A percentile compares a stretch with the other conserved stretches of the same genome.
Conservation (phyloP, 2,797 vertebrate species). For the Protonibea diacanthus region DNA sequence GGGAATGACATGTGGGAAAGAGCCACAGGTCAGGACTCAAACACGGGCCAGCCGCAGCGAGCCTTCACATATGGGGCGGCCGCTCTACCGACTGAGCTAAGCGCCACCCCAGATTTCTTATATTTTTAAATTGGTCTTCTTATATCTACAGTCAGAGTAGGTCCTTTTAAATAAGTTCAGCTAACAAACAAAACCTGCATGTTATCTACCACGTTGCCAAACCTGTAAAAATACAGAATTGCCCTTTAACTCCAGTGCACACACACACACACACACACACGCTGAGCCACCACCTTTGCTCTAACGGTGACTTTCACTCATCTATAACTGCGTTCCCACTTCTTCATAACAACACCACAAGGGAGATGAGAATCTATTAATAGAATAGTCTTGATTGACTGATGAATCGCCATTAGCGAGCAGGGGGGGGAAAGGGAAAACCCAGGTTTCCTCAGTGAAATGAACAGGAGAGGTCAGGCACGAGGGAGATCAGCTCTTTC, state of each 20-base stretch:
- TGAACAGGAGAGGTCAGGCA: constrained; percentile 68
- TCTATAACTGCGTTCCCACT: constrained; percentile 36
- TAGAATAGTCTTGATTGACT: constrained; percentile 66
- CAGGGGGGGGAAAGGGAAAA: constrained; percentile 67
- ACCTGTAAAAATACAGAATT: constrained; percentile 9
- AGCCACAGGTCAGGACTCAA: too few relatives aligned
- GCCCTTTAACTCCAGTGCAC: not conserved
- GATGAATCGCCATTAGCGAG: constrained; percentile 67
- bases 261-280: not conserved
- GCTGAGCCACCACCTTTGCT: constrained; percentile 8
- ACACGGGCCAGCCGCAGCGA: too few relatives aligned
- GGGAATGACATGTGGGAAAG: too few relatives aligned
- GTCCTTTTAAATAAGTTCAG: not conserved
- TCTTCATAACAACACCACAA: constrained; percentile 30
- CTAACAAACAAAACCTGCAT: not conserved
- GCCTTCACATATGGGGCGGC: too few relatives aligned
- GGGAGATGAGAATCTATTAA: constrained; percentile 54
- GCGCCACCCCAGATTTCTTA: too few relatives aligned
- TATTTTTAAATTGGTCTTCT: too few relatives aligned
- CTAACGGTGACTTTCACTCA: constrained; percentile 33
- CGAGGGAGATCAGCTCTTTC: constrained; percentile 70
- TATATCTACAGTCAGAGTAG: too few relatives aligned
- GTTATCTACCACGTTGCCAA: not conserved
- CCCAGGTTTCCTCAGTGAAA: constrained; percentile 72
- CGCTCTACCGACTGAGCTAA: too few relatives aligned